Conservation (phyloP, 2,113 vertebrate genomes). For the Castor canadensis region DNA sequence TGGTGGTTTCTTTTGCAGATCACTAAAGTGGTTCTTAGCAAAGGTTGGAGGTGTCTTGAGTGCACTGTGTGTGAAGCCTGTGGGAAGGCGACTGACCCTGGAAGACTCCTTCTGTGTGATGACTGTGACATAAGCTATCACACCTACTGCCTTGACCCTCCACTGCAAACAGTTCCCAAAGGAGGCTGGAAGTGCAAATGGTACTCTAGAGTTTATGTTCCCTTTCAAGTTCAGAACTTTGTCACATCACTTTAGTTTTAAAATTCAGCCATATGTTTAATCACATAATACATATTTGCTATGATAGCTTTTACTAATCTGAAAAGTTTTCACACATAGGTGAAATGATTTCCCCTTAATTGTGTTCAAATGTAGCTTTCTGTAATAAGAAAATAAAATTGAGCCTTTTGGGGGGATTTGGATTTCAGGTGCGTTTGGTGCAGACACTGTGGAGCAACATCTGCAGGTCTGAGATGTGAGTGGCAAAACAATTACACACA, state of each 20-base stretch:
- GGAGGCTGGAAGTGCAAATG: slow-evolving; percentile 99
- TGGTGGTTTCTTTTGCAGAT: slow-evolving; percentile 85
- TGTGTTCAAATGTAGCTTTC: not conserved
- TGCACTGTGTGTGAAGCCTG: slow-evolving; percentile 98
- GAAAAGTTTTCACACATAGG: not conserved
- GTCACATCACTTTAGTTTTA: not conserved
- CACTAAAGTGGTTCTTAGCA: slow-evolving; percentile 95
- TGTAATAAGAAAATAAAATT: not conserved
- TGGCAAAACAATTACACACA: slow-evolving; percentile 98
- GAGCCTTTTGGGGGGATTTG: not conserved
- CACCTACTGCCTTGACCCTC: slow-evolving; percentile 97
- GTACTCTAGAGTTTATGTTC: slow-evolving; percentile 79
- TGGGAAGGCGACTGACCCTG: slow-evolving; percentile 95
- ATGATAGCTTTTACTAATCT: rapidly evolving
- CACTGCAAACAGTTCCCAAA: slow-evolving; percentile 96
- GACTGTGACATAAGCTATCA: slow-evolving; percentile 99
- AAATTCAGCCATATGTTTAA: not conserved
- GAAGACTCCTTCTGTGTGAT: slow-evolving; percentile 94
- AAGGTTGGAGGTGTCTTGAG: slow-evolving; percentile 98
- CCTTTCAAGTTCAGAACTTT: not conserved
- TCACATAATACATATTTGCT: not conserved
- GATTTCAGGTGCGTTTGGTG: slow-evolving; percentile 96
- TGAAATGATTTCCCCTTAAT: not conserved
- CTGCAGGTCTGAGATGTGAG: slow-evolving; percentile 92
- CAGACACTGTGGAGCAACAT: slow-evolving; percentile 93